A percentile compares a stretch with the other conserved stretches of the same genome.
Conservation (phyloP, 1,140 invertebrate species). For the Augochlora pura region DNA sequence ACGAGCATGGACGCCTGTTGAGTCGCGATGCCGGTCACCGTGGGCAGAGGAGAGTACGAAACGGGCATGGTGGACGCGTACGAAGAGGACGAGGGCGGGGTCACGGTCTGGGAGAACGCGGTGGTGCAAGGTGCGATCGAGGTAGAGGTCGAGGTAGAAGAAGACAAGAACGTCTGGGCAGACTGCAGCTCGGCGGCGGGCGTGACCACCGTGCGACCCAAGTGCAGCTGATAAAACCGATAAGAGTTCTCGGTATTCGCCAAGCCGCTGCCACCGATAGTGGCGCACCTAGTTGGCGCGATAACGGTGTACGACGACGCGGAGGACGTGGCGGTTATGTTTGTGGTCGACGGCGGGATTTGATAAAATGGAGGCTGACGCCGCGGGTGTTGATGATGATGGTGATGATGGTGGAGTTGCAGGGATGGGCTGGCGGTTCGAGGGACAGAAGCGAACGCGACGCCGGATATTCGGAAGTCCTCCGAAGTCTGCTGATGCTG, state of each 20-base stretch:
- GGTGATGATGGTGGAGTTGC: conserved; percentile 57
- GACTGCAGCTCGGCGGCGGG: conserved; percentile 65
- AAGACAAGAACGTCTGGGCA: conserved; percentile 61
- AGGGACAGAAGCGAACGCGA: conserved; percentile 36
- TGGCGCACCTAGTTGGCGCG: conserved; percentile 58
- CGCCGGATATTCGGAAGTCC: conserved; percentile 64
- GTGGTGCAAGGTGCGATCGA: conserved; percentile 30
- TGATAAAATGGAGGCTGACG: conserved; percentile 46
- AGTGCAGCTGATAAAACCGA: conserved; percentile 56
- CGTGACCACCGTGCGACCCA: conserved; percentile 44
- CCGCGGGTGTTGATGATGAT: conserved; percentile 52
- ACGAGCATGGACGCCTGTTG: neutral
- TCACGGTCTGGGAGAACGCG: neutral
- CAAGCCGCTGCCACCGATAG: neutral
- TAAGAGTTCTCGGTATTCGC: conserved; percentile 18
- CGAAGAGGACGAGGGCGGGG: conserved; percentile 16
- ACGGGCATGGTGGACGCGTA: conserved; percentile 20
- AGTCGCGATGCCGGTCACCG: neutral
- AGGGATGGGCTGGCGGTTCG: conserved; percentile 44
- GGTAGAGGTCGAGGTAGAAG: conserved; percentile 24
- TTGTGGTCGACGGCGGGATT: conserved; percentile 20
- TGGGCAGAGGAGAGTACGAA: conserved; percentile 15
- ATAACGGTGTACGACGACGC: conserved; percentile 64
- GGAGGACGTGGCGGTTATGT: neutral
- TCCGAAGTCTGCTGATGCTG: conserved; percentile 69